Base-by-base conservation (phyloP, 2,888 invertebrate species). In the Anthrax anthrax region DNA sequence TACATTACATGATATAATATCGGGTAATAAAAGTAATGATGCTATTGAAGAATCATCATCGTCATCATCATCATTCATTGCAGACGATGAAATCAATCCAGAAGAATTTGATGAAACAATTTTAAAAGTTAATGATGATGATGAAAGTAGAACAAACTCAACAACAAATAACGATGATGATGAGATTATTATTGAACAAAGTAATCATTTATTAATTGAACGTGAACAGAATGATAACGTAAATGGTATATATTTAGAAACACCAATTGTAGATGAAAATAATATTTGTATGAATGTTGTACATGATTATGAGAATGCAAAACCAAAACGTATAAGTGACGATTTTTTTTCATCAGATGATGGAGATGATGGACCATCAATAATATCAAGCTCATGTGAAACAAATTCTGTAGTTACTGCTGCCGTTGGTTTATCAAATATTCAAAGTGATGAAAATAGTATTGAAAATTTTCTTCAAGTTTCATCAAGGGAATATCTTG, bases 271-370 rank as follows among this genome's bases (percentile, higher is more conserved):
- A 8, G 67, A 67, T 44, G 68, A 67, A 41, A 58, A 61, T 43
- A 54, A 53, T 46, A 50, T 48, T 44, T 50, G 50, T 32, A 51
- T 49, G 44, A 49, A 47, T 46, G 50, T 51, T 39, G 48, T 48
- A 39, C 47, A 50, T 42, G 49, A 47, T 34, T 53, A 50, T 40
- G 60, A 60, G 39, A 56, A 57, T 44, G 58, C 58, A 29, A 63
- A 63, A 47, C 69, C 67, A 27, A 67, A 68, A 54, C 63, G 67
- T 39, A 56, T 67, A 29, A 67, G 65, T 52, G 67, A 68, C 55
- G 67, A 67, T 49, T 67, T 68, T 49, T 57, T 60, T 48, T 54
- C 59, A 42, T 56, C 56, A 1, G 62, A 61, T 44, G 59, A 61
- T 37, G 50, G 45, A 40, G 50, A 47, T 39, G 50, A 51, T 48